phyloP scores from a whole-genome alignment of 2,113 vertebrate genomes.

The Azemiops feae region DNA sequence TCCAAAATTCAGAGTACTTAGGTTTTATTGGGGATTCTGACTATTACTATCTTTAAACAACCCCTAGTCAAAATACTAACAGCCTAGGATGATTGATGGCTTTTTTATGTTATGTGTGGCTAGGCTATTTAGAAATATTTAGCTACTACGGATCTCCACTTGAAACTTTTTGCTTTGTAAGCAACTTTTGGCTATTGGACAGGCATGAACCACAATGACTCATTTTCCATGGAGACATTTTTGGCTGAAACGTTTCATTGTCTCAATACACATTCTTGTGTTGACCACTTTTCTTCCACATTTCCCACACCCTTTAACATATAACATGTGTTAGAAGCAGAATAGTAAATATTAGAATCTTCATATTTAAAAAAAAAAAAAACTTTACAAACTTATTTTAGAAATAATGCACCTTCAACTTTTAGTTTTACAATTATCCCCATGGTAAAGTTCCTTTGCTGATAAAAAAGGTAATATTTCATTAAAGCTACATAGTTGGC shows the following conservation, averaged over 20 bases:
- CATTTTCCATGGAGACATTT: not conserved
- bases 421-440: not conserved
- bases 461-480: not conserved
- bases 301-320: not conserved
- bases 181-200: not conserved
- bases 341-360: not conserved
- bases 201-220: not conserved
- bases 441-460: not conserved
- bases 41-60: not conserved
- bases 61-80: not conserved
- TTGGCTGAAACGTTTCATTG: not conserved
- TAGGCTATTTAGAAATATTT: not conserved
- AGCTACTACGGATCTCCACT: not conserved
- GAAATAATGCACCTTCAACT: not conserved
- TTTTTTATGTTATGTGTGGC: not conserved
- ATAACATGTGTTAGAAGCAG: not conserved
- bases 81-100: not conserved
- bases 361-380: not conserved
- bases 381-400: too few species aligned
- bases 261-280: not conserved
- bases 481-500: not conserved
- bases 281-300: not conserved
- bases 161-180: not conserved
- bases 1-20: not conserved
- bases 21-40: not conserved